Base-by-base conservation (phyloP, 2,888 invertebrate genomes). In the Acrocyrtus sp. region DNA sequence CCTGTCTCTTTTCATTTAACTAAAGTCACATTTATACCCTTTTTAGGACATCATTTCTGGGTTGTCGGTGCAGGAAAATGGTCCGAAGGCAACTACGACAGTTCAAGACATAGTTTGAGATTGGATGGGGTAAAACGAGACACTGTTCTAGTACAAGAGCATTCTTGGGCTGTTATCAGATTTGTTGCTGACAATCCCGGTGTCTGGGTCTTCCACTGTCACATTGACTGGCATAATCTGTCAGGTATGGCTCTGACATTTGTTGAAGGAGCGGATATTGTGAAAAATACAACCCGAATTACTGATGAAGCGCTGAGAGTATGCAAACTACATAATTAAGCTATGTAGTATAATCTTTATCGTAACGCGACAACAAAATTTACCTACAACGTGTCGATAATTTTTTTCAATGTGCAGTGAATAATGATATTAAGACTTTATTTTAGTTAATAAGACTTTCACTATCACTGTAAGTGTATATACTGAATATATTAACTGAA, bases 201-300 rank as follows among this genome's bases (percentile, higher is more conserved):
- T 1, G 21, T 77, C 3, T 77, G 77, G 77, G 57, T 63, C 1
- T 73, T 77, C 26, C 77, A 77, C 43, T 77, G 77, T 41, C 77
- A 77, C 26, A 77, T 72, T 3, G 75, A 72, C n/a, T 75, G 77
- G 77, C 77, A 77, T 53, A 73, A 66, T 41, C 39, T 77, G n/a
- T 26, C 58, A 19, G 77, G 77, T 6, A 77, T 77, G 77, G 74
- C 69, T 1, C 4, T 77, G 12, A 67, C 63, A 5, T 72, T 77
- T 54, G 39, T 75, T 3, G 77, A 74, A 54, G 72, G 45, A 3
- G 48, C 50, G 0, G 68, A 77, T 50, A 29, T 56, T 8, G 24
- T 68, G 1, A 41, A 27, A 27, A 15, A 12, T 8, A 24, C 56
- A 10, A 15, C 70, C 4, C 34, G 29, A 15, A 41, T 61, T 19